These are phyloP conservation scores for Poeciliopsis presidionis DNA, from an alignment of 2,797 vertebrate species.

Conservation along the genomic window DNA sequence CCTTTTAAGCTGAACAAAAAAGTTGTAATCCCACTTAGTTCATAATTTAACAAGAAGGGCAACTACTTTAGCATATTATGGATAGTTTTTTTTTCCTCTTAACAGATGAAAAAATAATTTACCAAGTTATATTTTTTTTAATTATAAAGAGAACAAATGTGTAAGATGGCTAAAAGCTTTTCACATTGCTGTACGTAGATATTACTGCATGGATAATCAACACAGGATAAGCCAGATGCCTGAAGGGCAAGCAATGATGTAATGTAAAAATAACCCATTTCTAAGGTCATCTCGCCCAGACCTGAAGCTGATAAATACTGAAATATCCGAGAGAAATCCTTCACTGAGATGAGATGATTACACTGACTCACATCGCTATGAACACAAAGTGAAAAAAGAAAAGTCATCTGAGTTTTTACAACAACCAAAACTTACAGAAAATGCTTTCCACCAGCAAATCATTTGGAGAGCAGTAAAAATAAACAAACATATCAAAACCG, in stretches of 20 bases:
- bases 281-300: slow-evolving; percentile 32
- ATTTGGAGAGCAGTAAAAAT: not conserved
- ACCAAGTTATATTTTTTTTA: too few relatives aligned
- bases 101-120: too few relatives aligned
- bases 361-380: slow-evolving; percentile 16
- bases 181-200: slow-evolving; percentile 4
- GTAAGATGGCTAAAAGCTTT: not conserved
- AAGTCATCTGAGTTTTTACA: not conserved
- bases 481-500: not conserved
- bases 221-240: slow-evolving; percentile 10
- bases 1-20: not conserved
- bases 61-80: too few relatives aligned
- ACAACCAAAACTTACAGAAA: not conserved
- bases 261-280: slow-evolving; percentile 44
- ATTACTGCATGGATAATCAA: slow-evolving; percentile 16
- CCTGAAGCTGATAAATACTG: slow-evolving; percentile 13
- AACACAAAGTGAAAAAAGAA: slow-evolving; percentile 9
- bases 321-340: slow-evolving; percentile 31
- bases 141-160: not conserved
- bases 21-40: not conserved
- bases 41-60: not conserved
- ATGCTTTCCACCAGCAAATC: not conserved
- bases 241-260: slow-evolving; percentile 33
- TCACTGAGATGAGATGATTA: slow-evolving; percentile 35
- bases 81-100: too few relatives aligned